Evolutionary conservation across 2,888 invertebrate genomes (phyloP), one percentile per base, ranked within the genome.

Genomic region (Labia minor): DNA sequence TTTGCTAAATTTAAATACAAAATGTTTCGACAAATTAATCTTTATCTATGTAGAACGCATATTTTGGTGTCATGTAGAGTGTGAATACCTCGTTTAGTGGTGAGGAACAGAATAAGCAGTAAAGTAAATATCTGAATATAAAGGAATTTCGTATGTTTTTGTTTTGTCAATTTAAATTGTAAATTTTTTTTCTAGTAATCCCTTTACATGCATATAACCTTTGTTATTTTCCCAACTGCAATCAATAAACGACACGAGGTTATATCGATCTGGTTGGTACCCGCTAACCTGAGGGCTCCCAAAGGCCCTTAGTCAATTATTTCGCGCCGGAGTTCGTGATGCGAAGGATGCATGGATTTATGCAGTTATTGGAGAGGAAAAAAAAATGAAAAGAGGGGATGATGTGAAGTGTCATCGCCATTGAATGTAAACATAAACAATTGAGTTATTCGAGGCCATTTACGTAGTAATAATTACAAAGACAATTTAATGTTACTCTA

Each of bases 261-360:
- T 49, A 49, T 49, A 49, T 49, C 49, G 49, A 49, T 49, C 49
- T 49, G 49, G n/a, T n/a, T n/a, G n/a, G n/a, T n/a, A 49, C 49
- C 49, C 49, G 49, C 49, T 49, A 49, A 49, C 49, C 49, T 49
- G 49, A 49, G 49, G 49, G 49, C 49, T 14, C 14, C 49, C 49
- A 49, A 49, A 49, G 49, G 49, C 49, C 49, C 49, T 49, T 49
- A 49, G 49, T 49, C 49, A 49, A 49, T 49, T 49, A 49, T 49
- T 49, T 49, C 49, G 49, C 49, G 49, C 49, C 49, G 49, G 49
- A 49, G 49, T 49, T 49, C 6, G 6, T 49, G 6, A 49, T 8
- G 49, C 49, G 49, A 49, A 14, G 49, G 49, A 49, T 49, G 49
- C 49, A 49, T 49, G 14, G 49, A 49, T 49, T 49, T 14, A 49